Evolutionary conservation across 2,113 vertebrate genomes (phyloP).

Genomic region (Phrynocephalus versicolor): DNA sequence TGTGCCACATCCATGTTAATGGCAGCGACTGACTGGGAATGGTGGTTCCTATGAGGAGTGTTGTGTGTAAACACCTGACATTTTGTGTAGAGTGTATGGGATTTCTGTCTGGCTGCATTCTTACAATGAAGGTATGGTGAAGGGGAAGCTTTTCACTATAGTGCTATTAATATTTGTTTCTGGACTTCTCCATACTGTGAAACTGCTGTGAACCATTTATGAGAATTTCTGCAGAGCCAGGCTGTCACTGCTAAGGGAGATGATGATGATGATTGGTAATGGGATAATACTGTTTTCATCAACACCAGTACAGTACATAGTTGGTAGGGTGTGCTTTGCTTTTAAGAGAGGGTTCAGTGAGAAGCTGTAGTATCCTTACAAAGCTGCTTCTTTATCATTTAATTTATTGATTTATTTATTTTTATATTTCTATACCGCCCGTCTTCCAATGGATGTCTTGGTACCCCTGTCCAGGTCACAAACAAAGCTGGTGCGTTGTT

Average conservation of each 20-base stretch:
- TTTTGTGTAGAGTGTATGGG: not conserved
- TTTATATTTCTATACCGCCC: no score
- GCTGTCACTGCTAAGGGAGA: no score
- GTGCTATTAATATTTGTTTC: not conserved
- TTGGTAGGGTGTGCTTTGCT: constrained; percentile 16
- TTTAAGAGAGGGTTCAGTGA: not conserved
- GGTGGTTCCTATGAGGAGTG: no score
- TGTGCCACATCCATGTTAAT: no score
- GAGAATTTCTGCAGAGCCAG: no score
- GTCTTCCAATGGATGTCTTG: no score
- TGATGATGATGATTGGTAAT: no score
- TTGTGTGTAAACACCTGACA: no score
- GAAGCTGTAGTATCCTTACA: not conserved
- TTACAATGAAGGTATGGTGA: no score
- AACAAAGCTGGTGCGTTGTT: not conserved
- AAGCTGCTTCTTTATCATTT: not conserved
- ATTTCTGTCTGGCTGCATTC: not conserved
- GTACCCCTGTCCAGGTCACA: not conserved
- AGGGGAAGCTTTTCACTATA: not conserved
- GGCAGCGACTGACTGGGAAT: no score
- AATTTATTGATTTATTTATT: no score
- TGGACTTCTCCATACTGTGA: not conserved
- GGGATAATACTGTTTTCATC: not conserved
- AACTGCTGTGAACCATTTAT: not conserved
- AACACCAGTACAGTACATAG: not conserved